Percentiles rank a stretch among this genome's conserved stretches.
These are phyloP conservation scores for Synanthedon vespiformis DNA, from an alignment of 2,888 invertebrate species.

Conservation along the genomic window DNA sequence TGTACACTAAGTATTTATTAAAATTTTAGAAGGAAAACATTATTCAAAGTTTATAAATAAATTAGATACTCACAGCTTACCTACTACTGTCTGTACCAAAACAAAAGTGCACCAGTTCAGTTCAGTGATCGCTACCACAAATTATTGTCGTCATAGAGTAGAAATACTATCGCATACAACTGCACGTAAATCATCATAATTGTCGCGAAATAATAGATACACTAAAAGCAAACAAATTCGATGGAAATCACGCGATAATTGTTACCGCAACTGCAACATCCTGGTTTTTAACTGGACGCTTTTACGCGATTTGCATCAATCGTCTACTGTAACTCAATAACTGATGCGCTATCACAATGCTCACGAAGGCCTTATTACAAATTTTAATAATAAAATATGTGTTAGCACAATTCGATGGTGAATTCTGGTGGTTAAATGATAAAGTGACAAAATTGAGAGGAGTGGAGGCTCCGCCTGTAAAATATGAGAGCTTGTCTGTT, in stretches of 20 bases:
- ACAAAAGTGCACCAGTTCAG: slow-evolving; percentile 22
- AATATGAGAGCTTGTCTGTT: slow-evolving; percentile 37
- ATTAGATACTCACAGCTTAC: background rate
- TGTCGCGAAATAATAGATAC: slow-evolving; percentile 35
- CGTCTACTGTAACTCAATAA: slow-evolving; percentile 11
- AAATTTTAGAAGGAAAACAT: too few species aligned
- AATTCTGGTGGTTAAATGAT: slow-evolving; percentile 56
- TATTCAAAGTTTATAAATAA: background rate
- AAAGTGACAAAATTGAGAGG: slow-evolving; percentile 31
- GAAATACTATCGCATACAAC: slow-evolving; percentile 18
- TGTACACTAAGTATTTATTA: too few species aligned
- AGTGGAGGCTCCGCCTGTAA: slow-evolving; percentile 24
- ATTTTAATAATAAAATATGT: slow-evolving; percentile 18
- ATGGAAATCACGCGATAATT: slow-evolving; percentile 36
- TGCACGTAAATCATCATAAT: slow-evolving; percentile 35
- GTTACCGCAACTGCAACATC: slow-evolving; percentile 41
- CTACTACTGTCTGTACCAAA: slow-evolving; percentile 11
- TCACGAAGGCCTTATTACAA: slow-evolving; percentile 17
- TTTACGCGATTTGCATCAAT: slow-evolving; percentile 16
- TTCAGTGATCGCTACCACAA: slow-evolving; percentile 22
- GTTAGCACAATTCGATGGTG: slow-evolving; percentile 40
- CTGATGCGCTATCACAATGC: slow-evolving; percentile 23
- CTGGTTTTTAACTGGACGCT: slow-evolving; percentile 19
- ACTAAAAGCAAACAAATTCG: slow-evolving; percentile 24
- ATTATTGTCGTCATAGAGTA: slow-evolving; percentile 26